Evolutionary conservation across 2,113 vertebrate genomes (phyloP).

Genomic region (Thinocorus orbignyianus): DNA sequence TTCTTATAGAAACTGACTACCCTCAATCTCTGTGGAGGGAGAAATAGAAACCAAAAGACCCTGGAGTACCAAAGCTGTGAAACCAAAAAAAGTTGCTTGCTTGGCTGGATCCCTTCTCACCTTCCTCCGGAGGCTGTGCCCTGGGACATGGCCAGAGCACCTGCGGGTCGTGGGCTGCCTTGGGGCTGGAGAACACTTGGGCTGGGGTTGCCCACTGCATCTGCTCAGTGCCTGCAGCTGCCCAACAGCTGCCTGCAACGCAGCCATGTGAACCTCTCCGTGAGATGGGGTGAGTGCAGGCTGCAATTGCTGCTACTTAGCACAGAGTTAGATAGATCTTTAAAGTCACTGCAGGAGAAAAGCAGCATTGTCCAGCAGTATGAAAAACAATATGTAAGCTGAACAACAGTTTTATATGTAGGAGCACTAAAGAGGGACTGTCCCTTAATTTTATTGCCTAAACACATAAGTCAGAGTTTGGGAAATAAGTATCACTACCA

Average conservation of each 20-base stretch:
- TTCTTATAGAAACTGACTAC: neutral
- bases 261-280: neutral
- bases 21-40: neutral
- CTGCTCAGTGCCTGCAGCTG: neutral
- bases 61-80: neutral
- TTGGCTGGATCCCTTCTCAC: neutral
- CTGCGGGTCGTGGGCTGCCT: accelerated
- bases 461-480: neutral
- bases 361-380: neutral
- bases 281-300: accelerated
- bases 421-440: neutral
- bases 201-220: neutral
- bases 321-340: neutral
- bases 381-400: neutral
- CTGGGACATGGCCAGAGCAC: neutral
- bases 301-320: neutral
- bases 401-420: neutral
- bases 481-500: neutral
- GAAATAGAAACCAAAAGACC: neutral
- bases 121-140: neutral
- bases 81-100: neutral
- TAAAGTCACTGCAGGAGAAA: neutral
- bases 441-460: neutral
- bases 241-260: neutral
- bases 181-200: too few relatives aligned